Conservation (phyloP, 2,888 invertebrate species). For the Acrobasis consociella region DNA sequence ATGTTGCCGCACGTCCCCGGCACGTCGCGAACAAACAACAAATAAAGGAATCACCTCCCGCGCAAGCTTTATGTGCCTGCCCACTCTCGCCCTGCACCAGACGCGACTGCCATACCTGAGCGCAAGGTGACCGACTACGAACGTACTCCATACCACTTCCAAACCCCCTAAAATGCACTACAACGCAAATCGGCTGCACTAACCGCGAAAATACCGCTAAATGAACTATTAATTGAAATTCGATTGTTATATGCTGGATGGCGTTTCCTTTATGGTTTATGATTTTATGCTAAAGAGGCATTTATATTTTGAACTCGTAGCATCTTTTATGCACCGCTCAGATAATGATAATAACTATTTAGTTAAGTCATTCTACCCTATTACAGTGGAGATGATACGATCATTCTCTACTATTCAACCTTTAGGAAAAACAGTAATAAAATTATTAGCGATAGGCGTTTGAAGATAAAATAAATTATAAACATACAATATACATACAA, state of each 20-base stretch:
- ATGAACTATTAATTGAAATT: constrained; percentile 62
- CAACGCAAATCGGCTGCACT: constrained; percentile 64
- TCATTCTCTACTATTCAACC: too few species aligned
- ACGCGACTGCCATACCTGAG: constrained; percentile 78
- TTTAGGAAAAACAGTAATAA: too few species aligned
- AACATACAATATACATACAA: too few species aligned
- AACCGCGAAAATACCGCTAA: constrained; percentile 69
- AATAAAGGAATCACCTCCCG: constrained; percentile 78
- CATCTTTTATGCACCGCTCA: neutral
- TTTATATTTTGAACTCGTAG: constrained; percentile 22
- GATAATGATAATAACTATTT: too few species aligned
- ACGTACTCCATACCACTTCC: constrained; percentile 47
- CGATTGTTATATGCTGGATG: constrained; percentile 48
- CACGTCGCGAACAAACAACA: constrained; percentile 74
- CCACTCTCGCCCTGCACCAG: constrained; percentile 76
- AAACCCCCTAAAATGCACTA: constrained; percentile 51
- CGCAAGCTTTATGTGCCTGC: constrained; percentile 79
- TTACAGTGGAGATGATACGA: too few species aligned
- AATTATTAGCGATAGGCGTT: too few species aligned
- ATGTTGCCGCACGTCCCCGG: constrained; percentile 77
- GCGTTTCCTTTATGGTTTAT: constrained; percentile 29
- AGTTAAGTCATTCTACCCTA: too few species aligned
- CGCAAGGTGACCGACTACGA: constrained; percentile 75
- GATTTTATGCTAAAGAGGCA: constrained; percentile 19
- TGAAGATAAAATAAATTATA: too few species aligned